Base-by-base conservation (phyloP, 2,888 invertebrate species). In the Tipula confusa region DNA sequence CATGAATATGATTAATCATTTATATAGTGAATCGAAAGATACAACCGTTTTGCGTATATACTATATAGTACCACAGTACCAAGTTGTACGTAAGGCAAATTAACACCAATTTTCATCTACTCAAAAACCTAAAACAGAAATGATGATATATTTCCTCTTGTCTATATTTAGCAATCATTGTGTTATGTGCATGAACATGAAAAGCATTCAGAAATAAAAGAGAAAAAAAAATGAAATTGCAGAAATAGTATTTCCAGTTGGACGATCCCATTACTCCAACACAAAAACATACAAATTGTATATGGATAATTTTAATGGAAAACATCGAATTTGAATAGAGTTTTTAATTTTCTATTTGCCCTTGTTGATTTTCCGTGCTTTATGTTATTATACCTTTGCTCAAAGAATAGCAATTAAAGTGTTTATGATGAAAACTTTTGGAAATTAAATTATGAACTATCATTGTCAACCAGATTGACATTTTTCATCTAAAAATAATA, bases 261-360 rank as follows among this genome's bases (percentile, higher is more conserved):
- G 24, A 24, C 64, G 24, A 64, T 2, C 9, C 64, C 24, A 64
- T 64, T 64, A 64, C 24, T 64, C 13, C 11, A 24, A 64, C 64
- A 64, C 38, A 38, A 38, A 1, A 38, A 64, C 64, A 48, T 1
- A 64, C 18, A 64, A 64, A n/a, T n/a, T 24, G 64, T 64, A 64
- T 64, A 64, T n/a, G n/a, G 64, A 64, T 64, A 64, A 64, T 64
- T 64, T 64, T 64, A 64, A 64, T 64, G 64, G 64, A 64, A 64
- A 64, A 64, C 64, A 64, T 64, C 7, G 9, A 64, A 64, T 24
- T 24, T 9, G 64, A 64, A 64, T 24, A 64, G 64, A 64, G 24
- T 24, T 64, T 64, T 64, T n/a, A 18, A 11, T 43, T n/a, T 43
- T 43, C 15, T 38, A 11, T 38, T 38, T 64, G 9, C 11, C 1